Conservation (phyloP, 2,113 vertebrate species). For the Pteruthius melanotis region DNA sequence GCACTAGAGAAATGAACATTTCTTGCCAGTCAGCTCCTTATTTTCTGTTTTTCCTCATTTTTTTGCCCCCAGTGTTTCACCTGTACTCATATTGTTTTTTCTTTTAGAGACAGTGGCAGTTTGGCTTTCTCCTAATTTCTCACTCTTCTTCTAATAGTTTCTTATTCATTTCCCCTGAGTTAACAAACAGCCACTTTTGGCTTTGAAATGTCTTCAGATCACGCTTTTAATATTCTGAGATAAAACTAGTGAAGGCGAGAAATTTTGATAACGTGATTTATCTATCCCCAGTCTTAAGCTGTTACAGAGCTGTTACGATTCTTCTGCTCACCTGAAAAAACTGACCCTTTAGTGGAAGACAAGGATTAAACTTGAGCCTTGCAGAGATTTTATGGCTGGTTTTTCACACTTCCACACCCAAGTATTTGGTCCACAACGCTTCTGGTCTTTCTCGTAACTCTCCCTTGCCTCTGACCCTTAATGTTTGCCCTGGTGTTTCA, state of each 20-base stretch:
- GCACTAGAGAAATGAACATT: background rate
- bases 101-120: background rate
- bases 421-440: background rate
- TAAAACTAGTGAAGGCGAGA: background rate
- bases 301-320: background rate
- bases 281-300: background rate
- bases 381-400: background rate
- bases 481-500: background rate
- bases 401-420: rapidly evolving
- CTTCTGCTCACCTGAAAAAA: background rate
- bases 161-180: background rate
- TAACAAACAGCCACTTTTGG: background rate
- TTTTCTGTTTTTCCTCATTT: background rate
- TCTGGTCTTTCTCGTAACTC: background rate
- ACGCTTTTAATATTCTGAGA: background rate
- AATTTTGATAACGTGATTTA: background rate
- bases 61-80: background rate
- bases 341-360: background rate
- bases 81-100: background rate
- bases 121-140: background rate
- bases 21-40: background rate
- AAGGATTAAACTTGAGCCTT: background rate
- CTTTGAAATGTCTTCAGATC: background rate
- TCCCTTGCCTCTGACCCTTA: background rate
- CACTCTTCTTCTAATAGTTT: background rate